Base-by-base conservation (phyloP, 2,113 vertebrate species). In the Siniperca knerii region DNA sequence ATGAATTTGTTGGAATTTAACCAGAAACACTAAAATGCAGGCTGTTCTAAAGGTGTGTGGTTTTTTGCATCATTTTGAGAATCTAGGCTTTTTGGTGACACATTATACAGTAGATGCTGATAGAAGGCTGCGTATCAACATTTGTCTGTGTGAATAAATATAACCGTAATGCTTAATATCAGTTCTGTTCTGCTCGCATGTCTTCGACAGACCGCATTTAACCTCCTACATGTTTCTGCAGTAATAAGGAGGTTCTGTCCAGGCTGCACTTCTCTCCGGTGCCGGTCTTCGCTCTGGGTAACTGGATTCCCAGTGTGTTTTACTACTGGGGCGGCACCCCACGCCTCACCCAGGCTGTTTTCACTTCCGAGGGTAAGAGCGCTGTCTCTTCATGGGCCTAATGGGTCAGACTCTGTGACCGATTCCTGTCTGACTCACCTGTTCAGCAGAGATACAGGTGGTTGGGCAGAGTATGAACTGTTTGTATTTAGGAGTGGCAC, bases 281-380 rank as follows among this genome's bases (percentile, higher is more conserved):
- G 21, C 95, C 96, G 0, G 90, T 96, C 35, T 93, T 91, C 18
- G 68, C 87, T 3, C 85, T 96, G 90, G 96, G 96, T 0, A 96
- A 96, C 94, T 97, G 96, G 96, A 95, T 97, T 48, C 93, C 96
- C 75, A 68, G 52, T 0, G 93, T 96, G 16, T 84, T 97, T 5
- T 95, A 96, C 88, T 93, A 86, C 33, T 97, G 96, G 96, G 74
- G 83, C 48, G 95, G 94, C 71, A 55, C 13, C 0, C 90, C 91
- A 3, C 91, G 87, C 52, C 79, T 96, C 3, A 35, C 89, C 1
- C 96, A 97, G 87, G 94, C 85, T 6, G 88, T 90, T 11, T 97
- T 96, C 86, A 94, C 92, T 25, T 94, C 91, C 1, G n/a, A 94
- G 54, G 94, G 96, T 96, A 86, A 82, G 85, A 70, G 3, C 1